phyloP scores from a whole-genome alignment of 2,113 vertebrate species.

The Climacteris rufus region DNA sequence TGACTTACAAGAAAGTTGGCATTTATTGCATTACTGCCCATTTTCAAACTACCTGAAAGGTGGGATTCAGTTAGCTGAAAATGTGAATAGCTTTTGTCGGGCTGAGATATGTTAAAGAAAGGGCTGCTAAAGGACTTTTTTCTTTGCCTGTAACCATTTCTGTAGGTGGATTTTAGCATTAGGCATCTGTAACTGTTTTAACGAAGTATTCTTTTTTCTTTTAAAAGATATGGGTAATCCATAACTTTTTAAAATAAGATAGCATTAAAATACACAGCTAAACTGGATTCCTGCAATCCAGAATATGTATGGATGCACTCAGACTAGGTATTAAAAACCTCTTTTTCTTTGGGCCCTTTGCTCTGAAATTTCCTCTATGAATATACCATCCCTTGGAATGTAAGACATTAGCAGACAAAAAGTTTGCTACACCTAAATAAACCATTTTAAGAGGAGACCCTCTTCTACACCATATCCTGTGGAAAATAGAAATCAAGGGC shows the following conservation, averaged over 20 bases:
- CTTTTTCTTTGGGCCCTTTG: background rate
- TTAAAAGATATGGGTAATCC: background rate
- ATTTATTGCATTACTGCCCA: conserved; percentile 14
- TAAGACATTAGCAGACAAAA: background rate
- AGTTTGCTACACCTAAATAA: background rate
- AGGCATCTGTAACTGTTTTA: conserved; percentile 4
- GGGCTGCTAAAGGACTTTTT: background rate
- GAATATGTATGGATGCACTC: background rate
- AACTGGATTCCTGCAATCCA: background rate
- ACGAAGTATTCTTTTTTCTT: background rate
- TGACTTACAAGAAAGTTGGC: background rate
- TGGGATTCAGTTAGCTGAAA: conserved; percentile 16
- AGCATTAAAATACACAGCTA: background rate
- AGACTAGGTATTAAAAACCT: background rate
- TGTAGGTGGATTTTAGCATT: background rate
- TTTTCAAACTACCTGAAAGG: background rate
- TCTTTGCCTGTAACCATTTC: background rate
- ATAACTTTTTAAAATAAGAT: background rate
- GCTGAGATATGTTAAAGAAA: background rate
- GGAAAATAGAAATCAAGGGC: background rate
- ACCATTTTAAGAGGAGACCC: background rate
- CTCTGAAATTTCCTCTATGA: background rate
- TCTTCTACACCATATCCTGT: background rate
- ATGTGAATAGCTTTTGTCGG: background rate
- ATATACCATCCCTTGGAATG: background rate